These are phyloP conservation scores for Upupa epops DNA, from an alignment of 2,113 vertebrate species.

Conservation along the genomic window DNA sequence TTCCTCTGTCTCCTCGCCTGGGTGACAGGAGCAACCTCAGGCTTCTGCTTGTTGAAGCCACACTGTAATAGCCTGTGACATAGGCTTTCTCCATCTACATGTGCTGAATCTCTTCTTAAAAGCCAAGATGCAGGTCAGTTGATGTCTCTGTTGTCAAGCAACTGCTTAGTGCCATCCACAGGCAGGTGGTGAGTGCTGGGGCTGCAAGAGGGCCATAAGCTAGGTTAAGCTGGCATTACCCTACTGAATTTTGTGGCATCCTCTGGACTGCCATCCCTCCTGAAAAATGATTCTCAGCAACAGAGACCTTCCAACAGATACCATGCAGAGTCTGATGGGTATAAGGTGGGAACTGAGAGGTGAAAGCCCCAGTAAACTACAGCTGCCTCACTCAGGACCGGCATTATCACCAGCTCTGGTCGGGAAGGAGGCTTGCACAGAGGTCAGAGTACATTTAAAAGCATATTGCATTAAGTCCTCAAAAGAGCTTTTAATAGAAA, in stretches of 20 bases:
- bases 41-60: neutral
- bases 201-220: neutral
- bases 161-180: neutral
- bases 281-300: neutral
- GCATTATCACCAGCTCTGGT: neutral
- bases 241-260: neutral
- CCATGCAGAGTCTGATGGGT: neutral
- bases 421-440: neutral
- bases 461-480: neutral
- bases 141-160: neutral
- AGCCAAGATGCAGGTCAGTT: neutral
- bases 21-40: neutral
- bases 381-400: neutral
- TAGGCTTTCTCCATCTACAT: neutral
- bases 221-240: neutral
- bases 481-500: neutral
- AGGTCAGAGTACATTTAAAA: neutral
- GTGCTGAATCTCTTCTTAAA: neutral
- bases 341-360: neutral
- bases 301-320: neutral
- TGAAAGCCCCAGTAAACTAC: neutral
- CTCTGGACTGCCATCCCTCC: neutral
- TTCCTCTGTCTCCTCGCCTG: neutral
- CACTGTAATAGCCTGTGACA: neutral
- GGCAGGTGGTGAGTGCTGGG: accelerated